Conservation (phyloP, 2,113 vertebrate species). For the Crotalus helleri region DNA sequence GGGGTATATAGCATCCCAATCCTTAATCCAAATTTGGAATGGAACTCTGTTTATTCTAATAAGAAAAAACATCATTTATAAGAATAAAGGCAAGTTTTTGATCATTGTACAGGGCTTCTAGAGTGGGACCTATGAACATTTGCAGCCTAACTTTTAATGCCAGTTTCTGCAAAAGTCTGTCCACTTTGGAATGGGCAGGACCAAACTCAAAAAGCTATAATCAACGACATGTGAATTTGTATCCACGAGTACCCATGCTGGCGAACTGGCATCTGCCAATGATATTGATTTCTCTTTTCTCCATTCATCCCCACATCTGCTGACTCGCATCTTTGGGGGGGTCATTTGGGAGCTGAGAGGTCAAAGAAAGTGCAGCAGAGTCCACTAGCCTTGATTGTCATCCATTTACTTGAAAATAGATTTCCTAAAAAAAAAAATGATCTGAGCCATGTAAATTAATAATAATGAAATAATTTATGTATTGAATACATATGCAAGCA, state of each 20-base stretch:
- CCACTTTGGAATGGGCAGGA: neutral
- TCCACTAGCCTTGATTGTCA: neutral
- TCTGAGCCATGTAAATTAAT: neutral
- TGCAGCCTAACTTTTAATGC: neutral
- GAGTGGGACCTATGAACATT: neutral
- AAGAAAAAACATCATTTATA: neutral
- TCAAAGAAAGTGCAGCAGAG: neutral
- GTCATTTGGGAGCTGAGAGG: neutral
- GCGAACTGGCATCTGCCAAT: neutral
- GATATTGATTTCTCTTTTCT: neutral
- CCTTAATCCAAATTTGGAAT: neutral
- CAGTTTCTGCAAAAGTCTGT: neutral
- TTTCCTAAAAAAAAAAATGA: neutral
- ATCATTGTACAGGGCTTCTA: neutral
- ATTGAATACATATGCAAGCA: neutral
- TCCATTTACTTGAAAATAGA: neutral
- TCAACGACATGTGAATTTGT: neutral
- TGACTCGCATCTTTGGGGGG: neutral
- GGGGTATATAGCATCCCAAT: neutral
- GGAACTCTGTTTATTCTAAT: neutral
- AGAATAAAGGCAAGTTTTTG: neutral
- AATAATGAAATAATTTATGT: neutral
- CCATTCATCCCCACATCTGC: neutral
- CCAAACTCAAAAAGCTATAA: neutral
- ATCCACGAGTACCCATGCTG: neutral